Evolutionary conservation across 2,797 vertebrate species (phyloP).

Genomic region (Astyanax mexicanus): DNA sequence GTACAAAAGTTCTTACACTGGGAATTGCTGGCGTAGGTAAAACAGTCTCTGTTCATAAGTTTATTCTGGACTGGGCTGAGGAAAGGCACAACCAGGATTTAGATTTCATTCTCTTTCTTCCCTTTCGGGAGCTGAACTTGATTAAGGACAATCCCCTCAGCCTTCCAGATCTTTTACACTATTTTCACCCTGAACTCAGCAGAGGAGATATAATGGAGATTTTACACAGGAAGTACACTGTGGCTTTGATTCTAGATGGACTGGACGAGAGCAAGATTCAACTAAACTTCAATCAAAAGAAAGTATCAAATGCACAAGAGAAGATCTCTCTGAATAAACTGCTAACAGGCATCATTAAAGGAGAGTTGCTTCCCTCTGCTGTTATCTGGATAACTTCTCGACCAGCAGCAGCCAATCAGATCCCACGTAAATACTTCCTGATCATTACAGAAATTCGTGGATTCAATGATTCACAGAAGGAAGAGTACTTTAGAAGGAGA

Average conservation of each 20-base stretch:
- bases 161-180: too few species aligned
- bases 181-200: constrained; percentile 8
- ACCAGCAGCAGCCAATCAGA: neutral
- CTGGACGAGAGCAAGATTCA: neutral
- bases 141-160: too few species aligned
- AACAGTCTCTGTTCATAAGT: neutral
- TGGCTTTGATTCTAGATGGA: neutral
- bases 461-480: too few species aligned
- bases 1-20: constrained; percentile 12
- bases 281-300: too few species aligned
- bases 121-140: neutral
- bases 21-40: constrained; percentile 15
- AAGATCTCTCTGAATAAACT: neutral
- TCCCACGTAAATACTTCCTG: neutral
- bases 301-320: neutral
- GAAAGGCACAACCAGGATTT: neutral
- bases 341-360: neutral
- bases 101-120: neutral
- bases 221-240: too few species aligned
- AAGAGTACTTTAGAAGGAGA: too few species aligned
- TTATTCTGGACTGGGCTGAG: neutral
- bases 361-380: neutral
- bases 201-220: constrained; percentile 5
- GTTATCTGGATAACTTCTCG: constrained; percentile 6
- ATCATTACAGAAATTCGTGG: too few species aligned